Conservation (phyloP, 2,797 vertebrate genomes). For the Varecia variegata region DNA sequence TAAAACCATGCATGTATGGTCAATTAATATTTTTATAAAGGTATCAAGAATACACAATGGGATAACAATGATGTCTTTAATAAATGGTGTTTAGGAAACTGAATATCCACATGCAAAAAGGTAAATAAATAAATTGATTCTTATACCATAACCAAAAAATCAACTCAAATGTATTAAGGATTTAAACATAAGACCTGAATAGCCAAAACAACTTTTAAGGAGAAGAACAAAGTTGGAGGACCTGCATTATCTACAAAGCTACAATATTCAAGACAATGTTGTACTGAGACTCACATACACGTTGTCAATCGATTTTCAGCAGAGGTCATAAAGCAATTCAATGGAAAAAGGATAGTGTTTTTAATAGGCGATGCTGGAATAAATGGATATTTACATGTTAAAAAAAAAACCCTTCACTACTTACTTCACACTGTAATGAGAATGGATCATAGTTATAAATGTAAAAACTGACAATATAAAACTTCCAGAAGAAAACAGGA, state of each 20-base stretch:
- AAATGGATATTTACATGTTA: not conserved
- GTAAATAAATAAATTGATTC: not conserved
- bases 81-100: not conserved
- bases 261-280: not conserved
- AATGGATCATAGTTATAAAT: not conserved
- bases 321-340: not conserved
- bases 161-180: not conserved
- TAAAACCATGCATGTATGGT: not conserved
- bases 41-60: not conserved
- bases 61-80: not conserved
- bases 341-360: not conserved
- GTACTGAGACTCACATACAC: not conserved
- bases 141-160: not conserved
- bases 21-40: not conserved
- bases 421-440: not conserved
- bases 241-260: not conserved
- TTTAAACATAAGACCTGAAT: not conserved
- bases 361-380: not conserved
- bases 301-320: not conserved
- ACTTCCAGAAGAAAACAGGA: not conserved
- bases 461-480: not conserved
- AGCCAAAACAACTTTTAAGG: not conserved
- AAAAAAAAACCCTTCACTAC: not conserved
- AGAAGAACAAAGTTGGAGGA: not conserved
- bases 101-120: not conserved